Evolutionary conservation across 2,797 vertebrate species (phyloP), one percentile per base, ranked within the genome.

Genomic region (Podargus strigoides): DNA sequence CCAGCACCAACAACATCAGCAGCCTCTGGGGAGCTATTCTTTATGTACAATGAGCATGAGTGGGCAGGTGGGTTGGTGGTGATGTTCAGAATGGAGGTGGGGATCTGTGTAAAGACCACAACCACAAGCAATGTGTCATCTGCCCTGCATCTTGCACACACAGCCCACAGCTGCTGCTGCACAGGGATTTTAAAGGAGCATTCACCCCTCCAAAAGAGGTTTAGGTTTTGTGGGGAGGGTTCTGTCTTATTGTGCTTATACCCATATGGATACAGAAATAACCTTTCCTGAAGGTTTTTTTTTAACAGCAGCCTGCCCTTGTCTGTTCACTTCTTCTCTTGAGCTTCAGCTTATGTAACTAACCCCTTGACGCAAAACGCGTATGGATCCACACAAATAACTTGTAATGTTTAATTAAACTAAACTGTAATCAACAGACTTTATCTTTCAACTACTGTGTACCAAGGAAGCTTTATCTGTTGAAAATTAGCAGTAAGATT

Each of bases 401-500:
- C 73, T 92, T 95, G 56, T 89, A 96, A 93, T 91, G 55, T 96
- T 97, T 97, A 97, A 97, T 98, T 98, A 97, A 97, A 97, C 86
- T 94, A 87, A 98, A 96, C 73, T 94, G 80, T 94, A 96, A 97
- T 97, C 95, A 97, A 95, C 97, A 97, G 97, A 96, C 41, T 77
- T 97, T 92, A 92, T 96, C 89, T 93, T 96, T 92, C 83, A 41
- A 96, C 89, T 95, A 67, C 90, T 93, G 63, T 95, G 64, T 96
- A 96, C 90, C 64, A 89, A 89, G 24, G 77, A 97, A 90, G 89
- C 32, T 95, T 97, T 97, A 97, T 97, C 97, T 98, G 96, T 97
- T 97, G 73, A 97, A 98, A 98, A 97, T 98, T 97, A 97, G 93
- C 95, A 91, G 74, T 91, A 97, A 98, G 97, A 97, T 96, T 97